Evolutionary conservation across 2,113 vertebrate genomes (phyloP), one percentile per base, ranked within the genome.

Genomic region (Halcyon malimbica): DNA sequence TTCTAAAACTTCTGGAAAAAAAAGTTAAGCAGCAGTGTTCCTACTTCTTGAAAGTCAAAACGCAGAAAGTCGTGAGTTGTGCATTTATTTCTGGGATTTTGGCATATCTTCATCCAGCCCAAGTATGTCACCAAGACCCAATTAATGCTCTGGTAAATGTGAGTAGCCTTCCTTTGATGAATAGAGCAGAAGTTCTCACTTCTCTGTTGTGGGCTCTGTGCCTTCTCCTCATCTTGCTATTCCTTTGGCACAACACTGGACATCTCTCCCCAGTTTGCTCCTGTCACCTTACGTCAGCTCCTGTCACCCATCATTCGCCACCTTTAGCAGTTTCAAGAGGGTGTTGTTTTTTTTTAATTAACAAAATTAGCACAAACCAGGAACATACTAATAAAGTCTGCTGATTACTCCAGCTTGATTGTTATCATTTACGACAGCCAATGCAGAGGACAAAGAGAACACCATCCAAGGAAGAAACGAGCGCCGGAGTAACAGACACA

Each of bases 191-290:
- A 31, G 20, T 39, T 69, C 37, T 75, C 48, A 31, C 18, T 76
- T 68, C 26, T 93, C 26, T 20, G 13, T 54, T 0, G 0, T 13
- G 35, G 51, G 16, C 24, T 69, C 35, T 0, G 0, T 60, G 57
- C 28, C 24, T 56, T 62, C 60, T 53, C 50, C 24, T 42, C 50
- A n/a, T 26, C 33, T 86, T 2, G 0, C 56, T 26, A 18, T 24
- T 80, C 41, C 44, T 83, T 33, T 73, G 33, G 33, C 25, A 46
- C 50, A 63, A 4, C 62, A 44, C 39, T 15, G 44, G 48, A 62
- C 42, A 76, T 39, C 53, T 48, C 71, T 71, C 48, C 26, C 44
- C 63, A 59, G 13, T 53, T 68, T 48, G 20, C 8, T 67, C 51
- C 65, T 46, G 42, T 33, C 50, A 88, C 83, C 33, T 88, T 51